Evolutionary conservation across 2,797 vertebrate genomes (phyloP), one percentile per base, ranked within the genome.

Genomic region (Cryptoblepharus egeriae): DNA sequence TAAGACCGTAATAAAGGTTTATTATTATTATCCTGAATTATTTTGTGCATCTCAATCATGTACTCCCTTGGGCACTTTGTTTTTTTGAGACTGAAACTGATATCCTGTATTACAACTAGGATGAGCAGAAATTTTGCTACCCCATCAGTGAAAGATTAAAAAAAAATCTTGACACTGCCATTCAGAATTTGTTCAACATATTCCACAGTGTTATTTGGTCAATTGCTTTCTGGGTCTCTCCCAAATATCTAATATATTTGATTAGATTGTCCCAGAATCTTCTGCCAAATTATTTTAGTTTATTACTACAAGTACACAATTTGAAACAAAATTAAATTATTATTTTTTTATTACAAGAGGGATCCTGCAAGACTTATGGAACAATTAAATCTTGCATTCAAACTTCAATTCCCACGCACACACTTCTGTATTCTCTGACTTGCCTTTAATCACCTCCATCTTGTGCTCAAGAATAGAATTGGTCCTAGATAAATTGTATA

Each of bases 301-400:
- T 89, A 85, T 88, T 92, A 85, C 80, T 83, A 85, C 22, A n/a
- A 69, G 77, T 83, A 60, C 0, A 1, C 24, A 75, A 69, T 77
- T 78, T 1, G 0, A 69, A 82, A 78, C 79, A 82, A 91, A 85
- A 92, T 89, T 85, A 37, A 88, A 90, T 90, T 74, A n/a, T n/a
- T n/a, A n/a, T n/a, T 80, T 35, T 78, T 26, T 87, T 83, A 87
- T 94, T 89, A 82, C 71, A 81, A 60, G 80, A 80, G 68, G 76
- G 84, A 93, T 86, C 81, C 75, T 84, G 88, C 87, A 73, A 88
- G 69, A 82, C 76, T 90, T 84, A 92, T 82, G 76, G 79, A 83
- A 74, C 88, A 89, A 90, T 85, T 82, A 84, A 57, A 0, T n/a
- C 35, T 79, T 89, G 87, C 76, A 68, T 69, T 85, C 75, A 39